Percentiles rank a stretch among this genome's conserved stretches.
Evolutionary conservation across 2,113 vertebrate genomes (phyloP).

Genomic region (Hystrix cristata): DNA sequence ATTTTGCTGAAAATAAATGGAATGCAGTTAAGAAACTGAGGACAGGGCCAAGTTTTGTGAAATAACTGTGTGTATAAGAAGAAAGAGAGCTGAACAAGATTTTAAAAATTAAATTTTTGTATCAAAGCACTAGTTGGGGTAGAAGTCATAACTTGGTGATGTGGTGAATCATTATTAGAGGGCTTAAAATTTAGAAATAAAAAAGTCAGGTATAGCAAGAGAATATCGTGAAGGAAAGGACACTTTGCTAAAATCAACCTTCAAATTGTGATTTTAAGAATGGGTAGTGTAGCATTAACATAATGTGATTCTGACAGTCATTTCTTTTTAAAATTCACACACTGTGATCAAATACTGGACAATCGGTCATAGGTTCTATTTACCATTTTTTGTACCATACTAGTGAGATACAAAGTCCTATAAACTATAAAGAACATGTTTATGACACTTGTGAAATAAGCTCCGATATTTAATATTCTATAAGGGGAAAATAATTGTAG

Average conservation of each 20-base stretch:
- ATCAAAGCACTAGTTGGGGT: neutral
- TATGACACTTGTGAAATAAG: neutral
- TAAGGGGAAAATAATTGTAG: neutral
- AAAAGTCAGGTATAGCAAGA: neutral
- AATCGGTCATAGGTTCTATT: neutral
- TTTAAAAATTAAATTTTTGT: neutral
- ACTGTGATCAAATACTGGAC: neutral
- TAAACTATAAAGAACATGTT: neutral
- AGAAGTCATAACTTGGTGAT: neutral
- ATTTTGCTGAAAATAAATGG: conserved; percentile 26
- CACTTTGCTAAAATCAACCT: neutral
- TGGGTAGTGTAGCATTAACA: neutral
- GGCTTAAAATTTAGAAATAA: neutral
- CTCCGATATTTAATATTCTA: neutral
- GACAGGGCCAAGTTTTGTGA: neutral
- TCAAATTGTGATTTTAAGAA: neutral
- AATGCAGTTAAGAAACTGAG: neutral
- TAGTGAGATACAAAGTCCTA: neutral
- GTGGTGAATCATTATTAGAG: neutral
- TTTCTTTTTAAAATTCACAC: neutral
- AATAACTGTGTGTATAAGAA: neutral
- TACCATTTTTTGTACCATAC: neutral
- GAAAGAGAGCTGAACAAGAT: neutral
- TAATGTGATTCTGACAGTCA: neutral
- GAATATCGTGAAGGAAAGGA: neutral